These are phyloP conservation scores for Aethes cnicana DNA, from an alignment of 2,888 invertebrate species.

Conservation along the genomic window DNA sequence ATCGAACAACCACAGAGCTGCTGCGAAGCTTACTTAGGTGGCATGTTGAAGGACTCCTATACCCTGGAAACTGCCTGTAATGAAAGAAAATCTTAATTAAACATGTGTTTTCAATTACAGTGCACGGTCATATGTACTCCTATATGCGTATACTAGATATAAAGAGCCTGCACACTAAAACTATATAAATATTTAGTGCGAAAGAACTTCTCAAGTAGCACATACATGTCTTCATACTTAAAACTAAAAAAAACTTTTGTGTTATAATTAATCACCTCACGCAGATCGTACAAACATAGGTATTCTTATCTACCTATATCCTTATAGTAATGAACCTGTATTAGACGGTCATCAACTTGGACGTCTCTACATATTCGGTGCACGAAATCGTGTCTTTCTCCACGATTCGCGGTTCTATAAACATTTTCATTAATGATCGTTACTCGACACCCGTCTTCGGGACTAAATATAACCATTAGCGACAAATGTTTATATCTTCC, in stretches of 20 bases:
- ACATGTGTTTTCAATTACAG: slow-evolving; percentile 26
- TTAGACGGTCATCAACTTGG: neutral
- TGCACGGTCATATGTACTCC: neutral
- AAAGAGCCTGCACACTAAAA: too few relatives aligned
- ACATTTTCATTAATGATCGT: slow-evolving; percentile 1
- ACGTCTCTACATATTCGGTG: too few relatives aligned
- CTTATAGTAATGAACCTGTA: too few relatives aligned
- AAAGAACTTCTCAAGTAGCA: too few relatives aligned
- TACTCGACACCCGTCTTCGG: neutral
- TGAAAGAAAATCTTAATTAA: slow-evolving; percentile 60
- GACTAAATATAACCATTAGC: neutral
- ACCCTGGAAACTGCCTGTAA: slow-evolving; percentile 74
- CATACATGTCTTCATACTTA: too few relatives aligned
- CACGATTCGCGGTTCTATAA: too few relatives aligned
- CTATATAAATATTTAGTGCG: too few relatives aligned
- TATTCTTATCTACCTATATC: too few relatives aligned
- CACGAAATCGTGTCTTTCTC: neutral
- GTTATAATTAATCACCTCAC: too few relatives aligned
- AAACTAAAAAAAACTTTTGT: too few relatives aligned
- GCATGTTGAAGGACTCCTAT: slow-evolving; percentile 71
- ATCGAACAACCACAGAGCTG: slow-evolving; percentile 35
- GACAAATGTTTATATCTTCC: slow-evolving; percentile 1
- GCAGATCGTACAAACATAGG: too few relatives aligned
- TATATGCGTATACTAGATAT: too few relatives aligned
- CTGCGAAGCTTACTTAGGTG: slow-evolving; percentile 74